Evolutionary conservation across 2,888 invertebrate genomes (phyloP).

Genomic region (Erebia ligea): DNA sequence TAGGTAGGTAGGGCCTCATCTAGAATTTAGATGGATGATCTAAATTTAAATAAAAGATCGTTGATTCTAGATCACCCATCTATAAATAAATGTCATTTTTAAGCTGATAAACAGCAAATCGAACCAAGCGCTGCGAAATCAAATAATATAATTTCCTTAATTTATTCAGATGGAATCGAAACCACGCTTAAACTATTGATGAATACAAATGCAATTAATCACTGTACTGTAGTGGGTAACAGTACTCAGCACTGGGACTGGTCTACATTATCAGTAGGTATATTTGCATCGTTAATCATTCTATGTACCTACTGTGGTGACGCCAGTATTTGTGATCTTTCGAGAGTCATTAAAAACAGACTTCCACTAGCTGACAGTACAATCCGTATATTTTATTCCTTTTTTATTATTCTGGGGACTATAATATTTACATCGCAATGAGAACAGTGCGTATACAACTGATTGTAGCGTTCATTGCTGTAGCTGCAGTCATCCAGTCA

Average conservation of each 20-base stretch:
- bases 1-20: too few relatives aligned
- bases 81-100: too few relatives aligned
- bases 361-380: background rate
- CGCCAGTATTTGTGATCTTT: conserved; percentile 18
- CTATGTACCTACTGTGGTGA: background rate
- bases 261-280: background rate
- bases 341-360: conserved; percentile 22
- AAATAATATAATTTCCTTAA: too few relatives aligned
- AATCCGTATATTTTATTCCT: background rate
- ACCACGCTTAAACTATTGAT: background rate
- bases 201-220: conserved; percentile 3
- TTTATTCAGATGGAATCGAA: too few relatives aligned
- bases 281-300: conserved; percentile 3
- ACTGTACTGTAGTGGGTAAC: background rate
- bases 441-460: too few relatives aligned
- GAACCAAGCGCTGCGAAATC: too few relatives aligned
- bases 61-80: too few relatives aligned
- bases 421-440: background rate
- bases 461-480: too few relatives aligned
- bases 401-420: background rate
- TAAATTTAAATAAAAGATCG: too few relatives aligned
- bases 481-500: too few relatives aligned
- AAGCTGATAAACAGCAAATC: too few relatives aligned
- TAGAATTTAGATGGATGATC: too few relatives aligned
- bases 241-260: background rate